Percentiles rank a stretch among this genome's conserved stretches.
phyloP scores from a whole-genome alignment of 2,888 invertebrate species.

The Germaria angustata region DNA sequence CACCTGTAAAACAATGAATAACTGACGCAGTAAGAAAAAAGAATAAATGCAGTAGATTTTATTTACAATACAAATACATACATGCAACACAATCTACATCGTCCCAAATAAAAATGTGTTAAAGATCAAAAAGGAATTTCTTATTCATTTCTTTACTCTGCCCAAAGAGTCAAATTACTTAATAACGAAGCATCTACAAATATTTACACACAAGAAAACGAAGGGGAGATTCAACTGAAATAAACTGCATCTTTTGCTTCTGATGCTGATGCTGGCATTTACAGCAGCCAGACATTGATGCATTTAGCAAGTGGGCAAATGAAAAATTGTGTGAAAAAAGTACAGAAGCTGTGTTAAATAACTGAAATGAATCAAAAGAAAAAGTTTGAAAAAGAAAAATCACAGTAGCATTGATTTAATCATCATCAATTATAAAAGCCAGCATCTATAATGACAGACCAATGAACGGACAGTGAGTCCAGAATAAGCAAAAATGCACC shows the following conservation, averaged over 20 bases:
- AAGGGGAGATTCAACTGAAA: slow-evolving; percentile 23
- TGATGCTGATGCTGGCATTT: background rate
- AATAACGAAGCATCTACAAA: slow-evolving; percentile 62
- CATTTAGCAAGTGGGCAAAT: slow-evolving; percentile 50
- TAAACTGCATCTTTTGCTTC: background rate
- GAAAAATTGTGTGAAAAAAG: slow-evolving; percentile 64
- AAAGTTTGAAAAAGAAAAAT: slow-evolving; percentile 60
- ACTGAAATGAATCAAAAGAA: slow-evolving; percentile 7
- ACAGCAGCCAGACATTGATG: slow-evolving; percentile 24
- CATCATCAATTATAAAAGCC: slow-evolving; percentile 78
- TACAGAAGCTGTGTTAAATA: slow-evolving; percentile 67
- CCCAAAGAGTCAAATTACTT: slow-evolving; percentile 62
- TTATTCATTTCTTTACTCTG: slow-evolving; percentile 23
- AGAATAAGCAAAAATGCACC: slow-evolving; percentile 25
- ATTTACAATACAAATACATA: background rate
- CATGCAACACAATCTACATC: slow-evolving; percentile 25
- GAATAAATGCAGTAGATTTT: background rate
- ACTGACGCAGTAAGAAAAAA: background rate
- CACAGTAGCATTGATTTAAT: slow-evolving; percentile 79
- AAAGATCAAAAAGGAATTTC: slow-evolving; percentile 57
- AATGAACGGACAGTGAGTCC: slow-evolving; percentile 34
- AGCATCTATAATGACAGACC: slow-evolving; percentile 64
- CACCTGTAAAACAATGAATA: slow-evolving; percentile 50
- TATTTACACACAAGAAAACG: background rate
- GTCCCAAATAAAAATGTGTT: slow-evolving; percentile 46